Percentiles rank a stretch among this genome's conserved stretches.
These are phyloP conservation scores for Calonectris borealis DNA, from an alignment of 2,113 vertebrate genomes.

Conservation along the genomic window DNA sequence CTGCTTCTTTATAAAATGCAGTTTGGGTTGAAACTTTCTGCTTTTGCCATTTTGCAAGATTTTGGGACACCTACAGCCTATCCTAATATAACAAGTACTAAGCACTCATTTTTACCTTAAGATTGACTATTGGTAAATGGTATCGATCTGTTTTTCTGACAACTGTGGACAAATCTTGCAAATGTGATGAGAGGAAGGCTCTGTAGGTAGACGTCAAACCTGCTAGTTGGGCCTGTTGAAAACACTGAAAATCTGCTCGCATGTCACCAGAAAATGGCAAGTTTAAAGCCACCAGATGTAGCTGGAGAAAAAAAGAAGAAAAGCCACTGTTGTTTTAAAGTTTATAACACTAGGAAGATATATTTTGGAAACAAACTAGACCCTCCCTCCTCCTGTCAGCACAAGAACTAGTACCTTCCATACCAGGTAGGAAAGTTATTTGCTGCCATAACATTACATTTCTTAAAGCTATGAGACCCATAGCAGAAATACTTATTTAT, in stretches of 20 bases:
- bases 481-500: background rate
- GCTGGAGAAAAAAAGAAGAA: constrained; percentile 67
- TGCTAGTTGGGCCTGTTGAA: constrained; percentile 88
- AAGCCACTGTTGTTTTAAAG: accelerated
- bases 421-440: background rate
- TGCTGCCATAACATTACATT: background rate
- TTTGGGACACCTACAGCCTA: background rate
- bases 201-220: constrained; percentile 87
- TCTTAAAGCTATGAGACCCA: background rate
- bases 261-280: constrained; percentile 86
- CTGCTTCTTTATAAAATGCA: background rate
- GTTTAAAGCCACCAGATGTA: constrained; percentile 91
- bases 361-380: background rate
- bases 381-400: background rate
- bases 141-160: constrained; percentile 84
- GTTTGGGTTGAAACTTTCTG: background rate
- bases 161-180: constrained; percentile 87
- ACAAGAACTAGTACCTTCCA: background rate
- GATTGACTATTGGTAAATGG: constrained; percentile 88
- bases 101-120: constrained; percentile 79
- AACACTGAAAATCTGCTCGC: constrained; percentile 87
- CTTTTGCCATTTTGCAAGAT: background rate
- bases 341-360: background rate
- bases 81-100: background rate
- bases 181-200: constrained; percentile 89